Percentiles rank a stretch among this genome's conserved stretches.
Evolutionary conservation across 2,888 invertebrate genomes (phyloP).

Genomic region (Oxyscelio sp.): DNA sequence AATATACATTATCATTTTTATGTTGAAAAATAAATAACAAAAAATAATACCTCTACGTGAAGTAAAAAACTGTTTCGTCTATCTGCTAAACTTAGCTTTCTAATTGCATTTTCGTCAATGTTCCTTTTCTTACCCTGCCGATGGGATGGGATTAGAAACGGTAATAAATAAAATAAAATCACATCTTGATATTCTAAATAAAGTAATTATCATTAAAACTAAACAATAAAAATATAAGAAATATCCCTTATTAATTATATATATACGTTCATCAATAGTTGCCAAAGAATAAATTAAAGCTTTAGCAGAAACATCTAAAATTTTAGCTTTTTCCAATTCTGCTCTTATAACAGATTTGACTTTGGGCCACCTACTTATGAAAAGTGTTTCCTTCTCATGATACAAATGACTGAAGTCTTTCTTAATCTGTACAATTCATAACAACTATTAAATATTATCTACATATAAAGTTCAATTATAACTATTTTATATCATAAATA

Average conservation of each 20-base stretch:
- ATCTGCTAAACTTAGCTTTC: background rate
- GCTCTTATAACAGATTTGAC: background rate
- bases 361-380: background rate
- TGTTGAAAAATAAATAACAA: background rate
- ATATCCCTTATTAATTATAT: background rate
- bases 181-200: constrained; percentile 1
- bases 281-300: background rate
- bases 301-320: background rate
- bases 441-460: no score
- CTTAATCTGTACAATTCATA: no score
- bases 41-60: constrained; percentile 18
- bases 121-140: background rate
- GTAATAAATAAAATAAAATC: background rate
- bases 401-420: constrained; percentile 6
- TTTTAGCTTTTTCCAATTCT: constrained; percentile 1
- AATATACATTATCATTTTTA: no score
- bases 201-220: no score
- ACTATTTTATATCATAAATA: no score
- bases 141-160: constrained; percentile 7
- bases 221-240: no score
- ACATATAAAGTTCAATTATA: no score
- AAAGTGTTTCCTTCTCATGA: background rate
- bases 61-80: constrained; percentile 9
- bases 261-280: constrained; percentile 5
- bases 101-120: background rate